Evolutionary conservation across 1,140 invertebrate species (phyloP), one percentile per base, ranked within the genome.

Genomic region (Andrena cerasifolii): DNA sequence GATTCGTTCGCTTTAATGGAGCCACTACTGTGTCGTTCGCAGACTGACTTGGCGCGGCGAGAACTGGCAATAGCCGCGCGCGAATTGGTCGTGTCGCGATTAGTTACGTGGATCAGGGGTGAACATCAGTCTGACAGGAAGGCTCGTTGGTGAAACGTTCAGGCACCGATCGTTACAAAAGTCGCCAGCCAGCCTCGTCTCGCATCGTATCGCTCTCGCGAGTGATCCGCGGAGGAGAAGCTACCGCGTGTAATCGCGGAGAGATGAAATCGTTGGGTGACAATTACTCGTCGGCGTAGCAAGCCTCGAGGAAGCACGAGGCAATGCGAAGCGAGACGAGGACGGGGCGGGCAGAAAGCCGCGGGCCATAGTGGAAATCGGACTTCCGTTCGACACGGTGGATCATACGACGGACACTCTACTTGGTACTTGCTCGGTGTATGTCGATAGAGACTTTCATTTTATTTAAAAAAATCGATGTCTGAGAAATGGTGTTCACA

Each of bases 401-500:
- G 58, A 77, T 61, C 61, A 10, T 31, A n/a, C 82, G 81, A 80
- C 82, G 81, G 78, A 84, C 54, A 47, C 73, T 82, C 79, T 58
- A 77, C 72, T 76, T 71, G 59, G 54, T 71, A 78, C 82, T 74
- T 75, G 53, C 72, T 78, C 78, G 72, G 24, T 56, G 31, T 43
- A 72, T 82, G 65, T 85, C 75, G 75, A 84, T 88, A 89, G 80
- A 89, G 87, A 90, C 87, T 89, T 85, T 84, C 78, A 84, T 90
- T 90, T 91, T 90, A 90, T 91, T 91, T 89, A 89, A 89, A 91
- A 89, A 91, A 91, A 91, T 92, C 91, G 91, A 91, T 91, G 91
- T 92, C 83, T 91, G 90, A 91, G 89, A 91, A 92, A 91, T 91
- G 90, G 91, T 92, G 90, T 91, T 92, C 90, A 91, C 90, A 91